Conservation (phyloP, 2,113 vertebrate species). For the Australoheros scitulus region DNA sequence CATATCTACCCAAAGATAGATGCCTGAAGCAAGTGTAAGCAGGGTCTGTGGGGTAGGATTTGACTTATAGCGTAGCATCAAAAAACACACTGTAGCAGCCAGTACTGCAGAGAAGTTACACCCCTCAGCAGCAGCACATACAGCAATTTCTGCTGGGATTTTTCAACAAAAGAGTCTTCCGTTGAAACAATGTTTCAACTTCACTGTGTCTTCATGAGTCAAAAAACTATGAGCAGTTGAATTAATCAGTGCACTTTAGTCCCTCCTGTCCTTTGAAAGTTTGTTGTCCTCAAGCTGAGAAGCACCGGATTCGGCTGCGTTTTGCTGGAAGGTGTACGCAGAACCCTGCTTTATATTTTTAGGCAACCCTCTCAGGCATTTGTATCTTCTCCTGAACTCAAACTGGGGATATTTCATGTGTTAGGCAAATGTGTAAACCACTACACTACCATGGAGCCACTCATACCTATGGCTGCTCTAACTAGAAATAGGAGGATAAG, state of each 20-base stretch:
- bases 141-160: background rate
- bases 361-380: background rate
- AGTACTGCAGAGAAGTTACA: background rate
- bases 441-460: background rate
- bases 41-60: background rate
- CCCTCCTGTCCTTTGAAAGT: background rate
- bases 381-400: background rate
- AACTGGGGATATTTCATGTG: background rate
- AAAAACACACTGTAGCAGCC: accelerated
- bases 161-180: background rate
- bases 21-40: background rate
- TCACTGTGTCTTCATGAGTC: background rate
- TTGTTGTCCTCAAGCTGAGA: background rate
- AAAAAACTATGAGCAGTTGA: background rate
- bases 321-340: background rate
- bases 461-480: background rate
- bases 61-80: background rate
- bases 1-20: background rate
- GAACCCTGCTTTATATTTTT: background rate
- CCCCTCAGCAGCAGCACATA: background rate
- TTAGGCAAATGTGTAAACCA: background rate
- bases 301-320: background rate
- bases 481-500: background rate
- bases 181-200: background rate
- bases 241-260: background rate